These are phyloP conservation scores for Drosophila setifemur DNA, from an alignment of 1,140 invertebrate genomes.

Conservation along the genomic window DNA sequence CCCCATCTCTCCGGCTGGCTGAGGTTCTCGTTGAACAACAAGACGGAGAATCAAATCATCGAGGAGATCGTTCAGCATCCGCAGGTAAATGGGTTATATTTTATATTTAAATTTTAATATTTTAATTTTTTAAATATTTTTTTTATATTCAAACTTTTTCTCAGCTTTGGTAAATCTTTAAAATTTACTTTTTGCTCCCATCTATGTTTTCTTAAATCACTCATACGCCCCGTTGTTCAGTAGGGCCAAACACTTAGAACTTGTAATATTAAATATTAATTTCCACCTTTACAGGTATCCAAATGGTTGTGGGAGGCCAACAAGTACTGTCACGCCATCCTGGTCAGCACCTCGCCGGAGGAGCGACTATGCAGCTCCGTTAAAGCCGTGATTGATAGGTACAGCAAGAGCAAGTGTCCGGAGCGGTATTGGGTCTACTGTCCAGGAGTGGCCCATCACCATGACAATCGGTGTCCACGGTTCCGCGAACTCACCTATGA, in stretches of 20 bases:
- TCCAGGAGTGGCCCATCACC: slow-evolving; percentile 30
- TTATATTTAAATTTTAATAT: not conserved
- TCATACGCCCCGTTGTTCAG: no score
- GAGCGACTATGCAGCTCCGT: no score
- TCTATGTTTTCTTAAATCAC: no score
- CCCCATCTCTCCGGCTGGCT: slow-evolving; percentile 24
- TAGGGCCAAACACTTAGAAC: no score
- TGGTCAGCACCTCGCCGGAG: not conserved
- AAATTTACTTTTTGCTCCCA: no score
- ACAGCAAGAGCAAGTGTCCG: no score
- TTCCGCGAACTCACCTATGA: slow-evolving; percentile 21
- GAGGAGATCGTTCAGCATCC: not conserved
- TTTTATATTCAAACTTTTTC: no score
- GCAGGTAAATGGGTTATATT: slow-evolving; percentile 1
- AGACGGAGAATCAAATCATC: slow-evolving; percentile 7
- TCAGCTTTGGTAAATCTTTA: no score
- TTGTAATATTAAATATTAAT: no score
- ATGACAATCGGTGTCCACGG: slow-evolving; percentile 1
- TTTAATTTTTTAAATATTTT: not conserved
- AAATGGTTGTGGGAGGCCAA: not conserved
- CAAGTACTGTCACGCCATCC: not conserved
- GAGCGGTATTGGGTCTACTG: slow-evolving; percentile 39
- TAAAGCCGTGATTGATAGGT: not conserved
- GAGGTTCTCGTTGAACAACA: not conserved
- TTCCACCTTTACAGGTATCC: not conserved